Conservation (phyloP, 2,797 vertebrate species). For the Heteromormyrus szaboi region DNA sequence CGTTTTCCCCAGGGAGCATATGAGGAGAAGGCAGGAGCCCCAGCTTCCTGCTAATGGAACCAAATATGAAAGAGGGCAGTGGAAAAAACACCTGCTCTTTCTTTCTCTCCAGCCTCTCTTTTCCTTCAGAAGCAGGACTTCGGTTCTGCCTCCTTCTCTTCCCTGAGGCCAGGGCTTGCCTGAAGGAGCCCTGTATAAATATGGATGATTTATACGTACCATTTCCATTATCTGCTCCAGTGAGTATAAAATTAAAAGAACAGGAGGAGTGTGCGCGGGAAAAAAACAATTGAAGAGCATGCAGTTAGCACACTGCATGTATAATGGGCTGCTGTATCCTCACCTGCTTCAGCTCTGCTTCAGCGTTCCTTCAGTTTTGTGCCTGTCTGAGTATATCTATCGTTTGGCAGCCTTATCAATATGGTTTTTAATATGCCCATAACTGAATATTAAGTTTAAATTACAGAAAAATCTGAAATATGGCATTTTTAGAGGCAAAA, state of each 20-base stretch:
- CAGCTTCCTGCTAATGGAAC: not conserved
- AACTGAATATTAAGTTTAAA: not conserved
- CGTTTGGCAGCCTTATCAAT: not conserved
- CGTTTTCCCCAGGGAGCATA: not conserved
- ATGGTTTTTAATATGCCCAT: not conserved
- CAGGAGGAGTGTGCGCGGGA: conserved; percentile 15
- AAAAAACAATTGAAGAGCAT: conserved; percentile 12
- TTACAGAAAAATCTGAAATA: not conserved
- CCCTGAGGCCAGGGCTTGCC: conserved; percentile 6
- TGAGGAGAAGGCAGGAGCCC: not conserved
- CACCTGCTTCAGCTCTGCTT: not conserved
- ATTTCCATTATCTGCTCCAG: conserved; percentile 40
- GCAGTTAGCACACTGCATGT: conserved; percentile 4
- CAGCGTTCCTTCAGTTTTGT: not conserved
- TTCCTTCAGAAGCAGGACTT: conserved; percentile 7
- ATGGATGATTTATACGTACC: conserved; percentile 35
- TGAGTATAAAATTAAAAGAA: conserved; percentile 37
- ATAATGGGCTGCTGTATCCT: conserved; percentile 3
- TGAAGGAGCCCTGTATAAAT: conserved; percentile 31
- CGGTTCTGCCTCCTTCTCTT: not conserved
- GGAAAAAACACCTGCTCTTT: not conserved
- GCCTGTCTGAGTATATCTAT: not conserved
- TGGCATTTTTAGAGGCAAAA: not conserved
- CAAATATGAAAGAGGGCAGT: not conserved
- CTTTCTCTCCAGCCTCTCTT: not conserved